phyloP scores from a whole-genome alignment of 2,888 invertebrate genomes.

The Dastarcus helophoroides region DNA sequence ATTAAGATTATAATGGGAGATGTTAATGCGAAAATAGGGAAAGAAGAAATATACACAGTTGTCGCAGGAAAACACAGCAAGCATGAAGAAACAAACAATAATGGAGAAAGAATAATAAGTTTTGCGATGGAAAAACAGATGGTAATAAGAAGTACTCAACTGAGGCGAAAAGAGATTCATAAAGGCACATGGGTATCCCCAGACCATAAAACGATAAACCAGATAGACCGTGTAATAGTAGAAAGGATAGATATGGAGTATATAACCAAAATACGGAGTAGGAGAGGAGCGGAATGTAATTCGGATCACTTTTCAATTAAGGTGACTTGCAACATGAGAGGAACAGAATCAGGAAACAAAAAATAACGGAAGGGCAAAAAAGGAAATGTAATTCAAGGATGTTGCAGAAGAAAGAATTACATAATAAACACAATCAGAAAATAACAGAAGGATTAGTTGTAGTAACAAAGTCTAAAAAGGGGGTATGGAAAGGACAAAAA shows the following conservation, averaged over 20 bases:
- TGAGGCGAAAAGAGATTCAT: slow-evolving; percentile 10
- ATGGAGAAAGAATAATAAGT: slow-evolving; percentile 11
- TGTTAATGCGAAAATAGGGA: slow-evolving; percentile 16
- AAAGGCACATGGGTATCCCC: slow-evolving; percentile 10
- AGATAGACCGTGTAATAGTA: slow-evolving; percentile 8
- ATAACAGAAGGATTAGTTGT: too few relatives aligned
- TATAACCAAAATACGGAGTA: slow-evolving; percentile 6
- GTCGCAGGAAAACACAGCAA: slow-evolving; percentile 13
- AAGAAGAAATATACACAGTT: slow-evolving; percentile 12
- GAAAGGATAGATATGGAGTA: background rate
- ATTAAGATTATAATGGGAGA: slow-evolving; percentile 15
- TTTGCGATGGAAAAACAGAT: slow-evolving; percentile 11
- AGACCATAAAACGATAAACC: slow-evolving; percentile 5
- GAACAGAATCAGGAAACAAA: too few relatives aligned
- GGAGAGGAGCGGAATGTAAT: slow-evolving; percentile 5
- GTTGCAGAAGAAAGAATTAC: too few relatives aligned
- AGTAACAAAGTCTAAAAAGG: too few relatives aligned
- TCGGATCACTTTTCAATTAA: slow-evolving; percentile 9
- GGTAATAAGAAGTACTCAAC: slow-evolving; percentile 10
- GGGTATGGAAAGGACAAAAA: too few relatives aligned
- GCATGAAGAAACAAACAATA: slow-evolving; percentile 12
- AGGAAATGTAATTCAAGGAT: too few relatives aligned
- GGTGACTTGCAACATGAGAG: too few relatives aligned
- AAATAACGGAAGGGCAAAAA: too few relatives aligned
- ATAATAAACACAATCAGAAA: too few relatives aligned